A percentile compares a stretch with the other conserved stretches of the same genome.
phyloP scores from a whole-genome alignment of 1,140 invertebrate genomes.

The Stegodyphus mimosarum region DNA sequence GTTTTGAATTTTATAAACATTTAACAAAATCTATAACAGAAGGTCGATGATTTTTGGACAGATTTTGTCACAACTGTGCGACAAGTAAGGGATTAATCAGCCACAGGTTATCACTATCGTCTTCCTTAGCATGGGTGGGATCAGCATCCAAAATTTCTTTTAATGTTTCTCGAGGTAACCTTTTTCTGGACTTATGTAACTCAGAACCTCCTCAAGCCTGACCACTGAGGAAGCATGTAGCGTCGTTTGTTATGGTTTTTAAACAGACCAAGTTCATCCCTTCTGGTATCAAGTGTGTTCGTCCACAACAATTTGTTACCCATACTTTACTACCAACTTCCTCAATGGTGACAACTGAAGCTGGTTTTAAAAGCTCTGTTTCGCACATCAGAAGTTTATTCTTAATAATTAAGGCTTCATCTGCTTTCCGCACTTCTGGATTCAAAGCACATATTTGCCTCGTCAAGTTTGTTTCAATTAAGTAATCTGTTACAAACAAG shows the following conservation, averaged over 20 bases:
- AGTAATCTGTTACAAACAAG: neutral
- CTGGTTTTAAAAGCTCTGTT: slow-evolving; percentile 2
- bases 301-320: neutral
- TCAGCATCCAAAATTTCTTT: slow-evolving; percentile 4
- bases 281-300: neutral
- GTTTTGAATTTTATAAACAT: too few species aligned
- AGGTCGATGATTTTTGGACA: too few species aligned
- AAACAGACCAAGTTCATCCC: neutral
- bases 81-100: too few species aligned
- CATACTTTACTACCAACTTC: slow-evolving; percentile 1
- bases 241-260: neutral
- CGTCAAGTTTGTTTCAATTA: neutral
- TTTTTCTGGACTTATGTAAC: neutral
- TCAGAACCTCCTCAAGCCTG: neutral
- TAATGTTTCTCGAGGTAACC: slow-evolving; percentile 5
- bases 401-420: slow-evolving; percentile 7
- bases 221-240: neutral
- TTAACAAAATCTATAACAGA: too few species aligned
- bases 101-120: too few species aligned
- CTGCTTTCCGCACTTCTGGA: neutral
- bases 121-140: neutral
- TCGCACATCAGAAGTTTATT: slow-evolving; percentile 1
- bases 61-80: too few species aligned
- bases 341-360: neutral
- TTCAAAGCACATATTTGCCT: neutral